Conservation (phyloP, 2,888 invertebrate species). For the Ectemnius continuus region DNA sequence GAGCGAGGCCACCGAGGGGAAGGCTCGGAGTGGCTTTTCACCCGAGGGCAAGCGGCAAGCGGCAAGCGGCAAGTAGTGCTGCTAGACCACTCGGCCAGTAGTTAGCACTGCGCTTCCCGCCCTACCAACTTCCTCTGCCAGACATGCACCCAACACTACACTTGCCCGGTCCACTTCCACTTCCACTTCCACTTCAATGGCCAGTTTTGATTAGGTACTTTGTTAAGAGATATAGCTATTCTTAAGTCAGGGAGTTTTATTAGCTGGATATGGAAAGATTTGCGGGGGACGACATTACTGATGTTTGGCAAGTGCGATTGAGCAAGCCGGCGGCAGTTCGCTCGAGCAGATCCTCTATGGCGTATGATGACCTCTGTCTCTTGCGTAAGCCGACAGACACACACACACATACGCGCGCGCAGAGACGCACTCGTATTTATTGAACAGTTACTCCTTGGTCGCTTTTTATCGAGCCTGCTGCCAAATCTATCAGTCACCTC, state of each 20-base stretch:
- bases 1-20: too few species aligned
- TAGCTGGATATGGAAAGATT: too few species aligned
- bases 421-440: background rate
- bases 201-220: too few species aligned
- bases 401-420: too few species aligned
- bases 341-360: too few species aligned
- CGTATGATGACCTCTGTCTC: background rate
- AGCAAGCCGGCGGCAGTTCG: too few species aligned
- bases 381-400: background rate
- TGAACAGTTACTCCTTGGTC: background rate
- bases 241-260: too few species aligned
- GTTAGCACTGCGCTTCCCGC: slow-evolving; percentile 34
- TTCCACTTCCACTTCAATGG: too few species aligned
- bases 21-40: slow-evolving; percentile 50
- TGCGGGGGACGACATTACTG: background rate
- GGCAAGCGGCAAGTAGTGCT: slow-evolving; percentile 37
- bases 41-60: slow-evolving; percentile 50
- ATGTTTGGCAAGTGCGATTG: too few species aligned
- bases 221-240: too few species aligned
- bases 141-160: too few species aligned
- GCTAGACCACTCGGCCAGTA: slow-evolving; percentile 26
- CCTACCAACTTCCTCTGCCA: slow-evolving; percentile 36
- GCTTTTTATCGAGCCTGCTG: background rate
- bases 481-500: slow-evolving; percentile 11
- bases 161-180: too few species aligned